Conservation (phyloP, 1,140 invertebrate genomes). For the Anthonomus grandis region DNA sequence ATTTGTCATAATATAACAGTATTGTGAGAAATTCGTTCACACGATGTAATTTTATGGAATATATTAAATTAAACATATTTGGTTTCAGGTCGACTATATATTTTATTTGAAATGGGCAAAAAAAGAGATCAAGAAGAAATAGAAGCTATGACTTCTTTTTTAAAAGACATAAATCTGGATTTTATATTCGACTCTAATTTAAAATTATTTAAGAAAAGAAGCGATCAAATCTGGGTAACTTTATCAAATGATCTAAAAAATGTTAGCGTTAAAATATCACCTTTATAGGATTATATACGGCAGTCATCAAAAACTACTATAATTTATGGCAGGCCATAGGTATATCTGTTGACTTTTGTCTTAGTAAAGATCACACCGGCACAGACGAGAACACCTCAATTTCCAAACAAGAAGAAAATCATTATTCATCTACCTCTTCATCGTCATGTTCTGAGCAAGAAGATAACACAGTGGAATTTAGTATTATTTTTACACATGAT, state of each 20-base stretch:
- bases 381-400: no score
- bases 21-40: no score
- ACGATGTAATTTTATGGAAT: no score
- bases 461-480: not conserved
- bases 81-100: no score
- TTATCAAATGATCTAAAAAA: not conserved
- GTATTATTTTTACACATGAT: not conserved
- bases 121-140: not conserved
- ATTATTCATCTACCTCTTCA: not conserved
- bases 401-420: not conserved
- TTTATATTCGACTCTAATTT: not conserved
- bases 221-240: no score
- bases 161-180: not conserved
- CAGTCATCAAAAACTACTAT: not conserved
- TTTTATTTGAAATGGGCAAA: slow-evolving; percentile 11
- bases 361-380: no score
- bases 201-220: not conserved
- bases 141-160: not conserved
- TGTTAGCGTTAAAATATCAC: not conserved
- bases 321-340: not conserved
- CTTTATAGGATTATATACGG: not conserved
- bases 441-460: not conserved
- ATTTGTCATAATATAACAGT: no score
- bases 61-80: no score
- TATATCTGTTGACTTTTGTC: not conserved